A percentile compares a stretch with the other conserved stretches of the same genome.
phyloP scores from a whole-genome alignment of 2,113 vertebrate species.

The Labeo rohita region DNA sequence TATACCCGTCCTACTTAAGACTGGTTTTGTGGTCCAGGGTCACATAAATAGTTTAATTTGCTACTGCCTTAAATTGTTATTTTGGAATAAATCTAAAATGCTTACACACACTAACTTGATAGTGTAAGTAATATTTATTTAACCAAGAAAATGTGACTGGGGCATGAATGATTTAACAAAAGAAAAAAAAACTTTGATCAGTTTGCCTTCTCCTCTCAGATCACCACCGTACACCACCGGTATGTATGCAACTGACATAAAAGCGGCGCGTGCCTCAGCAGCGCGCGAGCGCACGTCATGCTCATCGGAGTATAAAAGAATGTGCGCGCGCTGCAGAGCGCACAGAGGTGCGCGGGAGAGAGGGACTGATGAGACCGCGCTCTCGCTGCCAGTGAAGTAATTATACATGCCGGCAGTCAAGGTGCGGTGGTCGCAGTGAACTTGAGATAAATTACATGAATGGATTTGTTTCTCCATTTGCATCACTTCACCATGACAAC shows the following conservation, averaged over 20 bases:
- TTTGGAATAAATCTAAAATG: no score
- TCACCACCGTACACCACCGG: no score
- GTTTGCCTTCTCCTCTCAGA: no score
- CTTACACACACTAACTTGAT: no score
- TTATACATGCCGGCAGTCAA: neutral
- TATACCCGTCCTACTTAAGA: no score
- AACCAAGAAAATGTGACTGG: no score
- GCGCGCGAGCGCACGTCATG: constrained; percentile 62
- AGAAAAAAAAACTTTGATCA: no score
- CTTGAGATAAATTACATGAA: constrained; percentile 4
- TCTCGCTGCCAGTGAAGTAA: constrained; percentile 10
- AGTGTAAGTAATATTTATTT: no score
- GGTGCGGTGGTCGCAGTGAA: neutral
- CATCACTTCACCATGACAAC: neutral
- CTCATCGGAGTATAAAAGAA: constrained; percentile 68
- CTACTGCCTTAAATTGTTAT: no score
- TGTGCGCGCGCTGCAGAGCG: constrained; percentile 59
- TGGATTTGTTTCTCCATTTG: neutral
- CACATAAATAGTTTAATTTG: no score
- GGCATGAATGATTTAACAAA: no score
- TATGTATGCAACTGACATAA: neutral
- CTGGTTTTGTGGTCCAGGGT: no score
- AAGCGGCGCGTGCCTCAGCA: neutral
- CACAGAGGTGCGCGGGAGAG: constrained; percentile 47
- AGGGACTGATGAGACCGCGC: constrained; percentile 9